Conservation (phyloP, 2,888 invertebrate species). For the Chymomyza procnemis region DNA sequence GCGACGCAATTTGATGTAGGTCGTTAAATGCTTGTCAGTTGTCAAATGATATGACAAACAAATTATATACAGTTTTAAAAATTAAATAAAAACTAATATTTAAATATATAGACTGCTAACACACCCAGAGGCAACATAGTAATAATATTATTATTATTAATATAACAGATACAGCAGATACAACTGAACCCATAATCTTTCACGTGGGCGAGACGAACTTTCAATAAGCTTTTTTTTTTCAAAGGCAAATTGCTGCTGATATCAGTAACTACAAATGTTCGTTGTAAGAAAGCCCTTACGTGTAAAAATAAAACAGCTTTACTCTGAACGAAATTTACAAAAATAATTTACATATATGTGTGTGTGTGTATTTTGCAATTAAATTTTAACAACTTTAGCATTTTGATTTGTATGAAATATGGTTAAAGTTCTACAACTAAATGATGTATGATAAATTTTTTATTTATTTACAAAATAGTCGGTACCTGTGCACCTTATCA, state of each 20-base stretch:
- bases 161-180: too few species aligned
- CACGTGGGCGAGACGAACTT: background rate
- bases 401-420: too few species aligned
- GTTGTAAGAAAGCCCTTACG: background rate
- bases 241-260: background rate
- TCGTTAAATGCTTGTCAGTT: conserved; percentile 22
- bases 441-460: too few species aligned
- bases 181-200: background rate
- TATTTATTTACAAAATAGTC: too few species aligned
- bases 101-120: background rate
- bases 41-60: conserved; percentile 22
- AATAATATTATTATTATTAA: conserved; percentile 51
- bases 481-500: too few species aligned
- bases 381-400: too few species aligned
- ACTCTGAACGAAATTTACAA: too few species aligned
- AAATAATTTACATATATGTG: too few species aligned
- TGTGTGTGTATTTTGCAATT: too few species aligned
- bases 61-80: background rate
- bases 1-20: conserved; percentile 38
- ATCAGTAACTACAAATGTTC: background rate
- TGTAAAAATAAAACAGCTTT: too few species aligned
- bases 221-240: background rate
- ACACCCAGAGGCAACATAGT: conserved; percentile 12
- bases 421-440: too few species aligned
- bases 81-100: background rate